These are phyloP conservation scores for Stegastes partitus DNA, from an alignment of 2,113 vertebrate genomes.

Conservation along the genomic window DNA sequence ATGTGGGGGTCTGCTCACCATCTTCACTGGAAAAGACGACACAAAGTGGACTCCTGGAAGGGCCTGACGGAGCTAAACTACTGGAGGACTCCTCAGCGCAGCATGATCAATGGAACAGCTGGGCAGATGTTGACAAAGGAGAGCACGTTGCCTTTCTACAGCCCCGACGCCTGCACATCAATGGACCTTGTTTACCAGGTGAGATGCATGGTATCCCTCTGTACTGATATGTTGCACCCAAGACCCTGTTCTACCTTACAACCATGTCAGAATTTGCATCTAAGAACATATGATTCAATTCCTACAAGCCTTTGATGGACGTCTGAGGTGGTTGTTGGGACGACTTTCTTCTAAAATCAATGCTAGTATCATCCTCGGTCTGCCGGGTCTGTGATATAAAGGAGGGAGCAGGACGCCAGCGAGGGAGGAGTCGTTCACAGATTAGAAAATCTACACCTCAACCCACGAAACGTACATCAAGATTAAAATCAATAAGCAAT, in stretches of 20 bases:
- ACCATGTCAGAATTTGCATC: too few species aligned
- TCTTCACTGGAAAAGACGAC: slow-evolving; percentile 89
- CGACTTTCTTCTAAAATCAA: too few species aligned
- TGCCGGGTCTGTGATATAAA: too few species aligned
- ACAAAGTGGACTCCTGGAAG: slow-evolving; percentile 93
- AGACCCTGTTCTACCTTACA: slow-evolving; percentile 66
- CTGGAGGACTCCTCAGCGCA: slow-evolving; percentile 89
- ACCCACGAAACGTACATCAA: too few species aligned
- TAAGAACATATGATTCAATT: too few species aligned
- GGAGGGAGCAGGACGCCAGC: too few species aligned
- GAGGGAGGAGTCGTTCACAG: too few species aligned
- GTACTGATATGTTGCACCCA: slow-evolving; percentile 89
- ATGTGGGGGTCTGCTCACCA: slow-evolving; percentile 96
- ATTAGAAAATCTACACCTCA: too few species aligned
- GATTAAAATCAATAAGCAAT: too few species aligned
- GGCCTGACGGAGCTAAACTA: slow-evolving; percentile 89
- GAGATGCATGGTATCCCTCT: slow-evolving; percentile 86
- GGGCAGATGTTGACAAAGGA: slow-evolving; percentile 93
- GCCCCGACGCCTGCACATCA: slow-evolving; percentile 96
- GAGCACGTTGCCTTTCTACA: slow-evolving; percentile 91
- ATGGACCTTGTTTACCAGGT: slow-evolving; percentile 89
- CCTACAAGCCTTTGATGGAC: too few species aligned
- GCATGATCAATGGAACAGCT: slow-evolving; percentile 95
- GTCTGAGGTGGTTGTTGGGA: too few species aligned
- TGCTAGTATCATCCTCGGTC: too few species aligned